Base-by-base conservation (phyloP, 2,888 invertebrate genomes). In the Incurvaria masculella region DNA sequence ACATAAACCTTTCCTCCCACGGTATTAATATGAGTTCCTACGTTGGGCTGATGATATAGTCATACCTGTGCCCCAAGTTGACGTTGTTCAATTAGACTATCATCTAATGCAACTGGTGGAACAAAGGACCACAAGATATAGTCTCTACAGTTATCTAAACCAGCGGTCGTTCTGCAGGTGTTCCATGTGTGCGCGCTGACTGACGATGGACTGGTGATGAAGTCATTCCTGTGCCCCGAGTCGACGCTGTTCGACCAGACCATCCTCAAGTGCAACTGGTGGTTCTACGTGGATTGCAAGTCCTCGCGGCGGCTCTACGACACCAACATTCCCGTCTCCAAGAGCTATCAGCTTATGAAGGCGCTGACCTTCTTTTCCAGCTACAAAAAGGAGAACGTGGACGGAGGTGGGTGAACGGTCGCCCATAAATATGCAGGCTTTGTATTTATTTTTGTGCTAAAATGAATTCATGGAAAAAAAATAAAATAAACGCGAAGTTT, bases 251-350 rank as follows among this genome's bases (percentile, higher is more conserved):
- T 94, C 69, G 94, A 94, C 62, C 94, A 94, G 68, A 91, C 91
- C 19, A 90, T 94, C 53, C 80, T 94, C 4, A 93, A 93, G 64
- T 94, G 94, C 69, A 94, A 94, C 67, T 94, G 93, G 93, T 94
- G 92, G 91, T 92, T 94, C 76, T 94, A 93, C 66, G 93, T 94
- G 0, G 93, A 94, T 64, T 94, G 94, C 69, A 89, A 89, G 66
- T 83, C 85, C 48, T 91, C 92, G 19, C 85, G 83, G 57, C 84
- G 83, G 54, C 75, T 92, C 21, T 94, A 93, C 65, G 92, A 93
- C 60, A 91, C 93, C 14, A 95, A 94, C 65, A 91, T 93, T 52
- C 93, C 93, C 0, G 88, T 94, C 46, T 93, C 93, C 23, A 93
- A 94, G 70, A 93, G 92, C 66, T 94, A 93, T 65, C 93, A 94